Evolutionary conservation across 2,113 vertebrate species (phyloP).

Genomic region (Malurus alboscapulatus): DNA sequence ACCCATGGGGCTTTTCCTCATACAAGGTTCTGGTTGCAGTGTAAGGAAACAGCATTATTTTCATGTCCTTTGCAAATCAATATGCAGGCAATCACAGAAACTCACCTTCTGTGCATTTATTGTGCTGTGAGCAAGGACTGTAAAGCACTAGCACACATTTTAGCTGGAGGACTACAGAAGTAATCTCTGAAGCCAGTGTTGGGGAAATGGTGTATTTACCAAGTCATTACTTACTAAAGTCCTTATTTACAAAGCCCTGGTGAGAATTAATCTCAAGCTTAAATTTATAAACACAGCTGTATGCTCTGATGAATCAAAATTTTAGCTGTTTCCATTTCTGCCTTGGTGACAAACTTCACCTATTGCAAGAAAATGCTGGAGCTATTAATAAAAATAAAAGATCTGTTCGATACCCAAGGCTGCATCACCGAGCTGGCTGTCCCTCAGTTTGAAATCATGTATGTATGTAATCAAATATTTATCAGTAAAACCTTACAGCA

Average conservation of each 20-base stretch:
- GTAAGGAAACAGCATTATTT: neutral
- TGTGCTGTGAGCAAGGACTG: neutral
- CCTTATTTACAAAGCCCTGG: neutral
- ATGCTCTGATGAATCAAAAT: neutral
- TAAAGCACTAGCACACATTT: neutral
- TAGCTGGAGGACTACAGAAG: neutral
- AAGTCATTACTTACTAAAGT: neutral
- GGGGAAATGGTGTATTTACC: neutral
- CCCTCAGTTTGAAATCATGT: neutral
- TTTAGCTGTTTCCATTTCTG: neutral
- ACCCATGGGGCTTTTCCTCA: neutral
- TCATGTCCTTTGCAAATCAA: neutral
- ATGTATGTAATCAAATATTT: constrained; percentile 4
- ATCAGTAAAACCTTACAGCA: neutral
- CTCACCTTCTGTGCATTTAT: neutral
- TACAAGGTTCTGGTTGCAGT: neutral
- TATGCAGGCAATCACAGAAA: neutral
- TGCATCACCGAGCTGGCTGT: neutral
- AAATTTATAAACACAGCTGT: neutral
- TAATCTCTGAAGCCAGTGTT: neutral
- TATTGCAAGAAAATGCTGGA: neutral
- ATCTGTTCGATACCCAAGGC: neutral
- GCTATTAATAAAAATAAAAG: constrained; percentile 2
- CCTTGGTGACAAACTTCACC: neutral
- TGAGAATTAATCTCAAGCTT: neutral